phyloP scores from a whole-genome alignment of 2,888 invertebrate genomes.

The Tenthredo livida region DNA sequence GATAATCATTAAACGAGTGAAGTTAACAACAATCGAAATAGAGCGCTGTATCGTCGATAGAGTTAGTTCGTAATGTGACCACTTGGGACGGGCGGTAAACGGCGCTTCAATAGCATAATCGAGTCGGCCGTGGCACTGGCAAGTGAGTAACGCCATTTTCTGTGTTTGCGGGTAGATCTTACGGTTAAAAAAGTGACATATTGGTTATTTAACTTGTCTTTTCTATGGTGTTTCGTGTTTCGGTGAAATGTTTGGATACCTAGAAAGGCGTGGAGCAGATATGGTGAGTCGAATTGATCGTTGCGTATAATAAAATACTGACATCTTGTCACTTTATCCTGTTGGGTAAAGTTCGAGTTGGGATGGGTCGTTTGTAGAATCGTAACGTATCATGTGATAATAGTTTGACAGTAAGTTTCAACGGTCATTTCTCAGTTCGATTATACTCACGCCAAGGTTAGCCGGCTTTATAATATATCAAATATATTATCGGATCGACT shows the following conservation, averaged over 20 bases:
- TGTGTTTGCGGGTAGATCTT: constrained; percentile 62
- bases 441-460: constrained; percentile 10
- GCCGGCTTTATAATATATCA: neutral
- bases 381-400: constrained; percentile 32
- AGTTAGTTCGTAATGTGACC: constrained; percentile 19
- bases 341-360: constrained; percentile 52
- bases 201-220: neutral
- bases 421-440: constrained; percentile 33
- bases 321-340: constrained; percentile 59
- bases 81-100: neutral
- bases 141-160: constrained; percentile 68
- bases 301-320: constrained; percentile 48
- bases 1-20: neutral
- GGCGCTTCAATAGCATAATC: constrained; percentile 52
- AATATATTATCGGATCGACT: constrained; percentile 17
- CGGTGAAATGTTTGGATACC: constrained; percentile 70
- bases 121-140: constrained; percentile 55
- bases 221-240: constrained; percentile 52
- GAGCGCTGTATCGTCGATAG: neutral
- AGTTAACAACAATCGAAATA: neutral
- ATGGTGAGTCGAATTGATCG: constrained; percentile 65
- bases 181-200: constrained; percentile 53
- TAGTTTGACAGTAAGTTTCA: constrained; percentile 48
- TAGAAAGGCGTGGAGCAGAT: constrained; percentile 65
- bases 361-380: constrained; percentile 60